Base-by-base conservation (phyloP, 2,888 invertebrate genomes). In the Lepidocyrtinus sp. region DNA sequence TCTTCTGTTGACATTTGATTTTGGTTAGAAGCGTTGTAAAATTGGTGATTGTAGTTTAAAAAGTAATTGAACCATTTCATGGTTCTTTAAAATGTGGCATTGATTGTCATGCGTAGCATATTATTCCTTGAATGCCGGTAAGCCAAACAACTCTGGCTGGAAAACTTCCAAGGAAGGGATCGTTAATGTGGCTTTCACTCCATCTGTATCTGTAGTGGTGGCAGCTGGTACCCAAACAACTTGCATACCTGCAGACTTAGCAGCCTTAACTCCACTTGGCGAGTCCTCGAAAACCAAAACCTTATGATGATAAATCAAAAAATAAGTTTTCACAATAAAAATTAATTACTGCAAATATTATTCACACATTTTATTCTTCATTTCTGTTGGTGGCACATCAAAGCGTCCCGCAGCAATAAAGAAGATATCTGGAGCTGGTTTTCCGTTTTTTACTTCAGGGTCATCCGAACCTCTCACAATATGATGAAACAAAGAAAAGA, bases 271-370 rank as follows among this genome's bases (percentile, higher is more conserved):
- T 0, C 98, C 97, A 88, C 96, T 96, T 0, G 95, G 94, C 0
- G 97, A 94, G 89, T 98, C 97, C 90, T 98, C 97, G 88, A 97
- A 95, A 1, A 96, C 96, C 81, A 96, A 89, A 87, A 95, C 95
- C 93, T 93, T n/a, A n/a, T n/a, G n/a, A n/a, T n/a, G n/a, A 89
- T 1, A 81, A 70, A 71, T 63, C 17, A 22, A 61, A 2, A 27
- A 19, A 67, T 27, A 59, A 27, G 36, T n/a, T 67, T 27, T 17
- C 9, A 67, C 15, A 36, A 3, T 67, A n/a, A n/a, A 59, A 5
- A 9, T n/a, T n/a, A 21, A 5, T 59, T 59, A 17, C 19, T 59
- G n/a, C 61, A 17, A 7, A 59, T 17, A 59, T 17, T 59, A n/a
- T 5, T 9, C 7, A 59, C 17, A 59, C n/a, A 36, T 21, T n/a